Evolutionary conservation across 2,888 invertebrate species (phyloP), one percentile per base, ranked within the genome.

Genomic region (Heliothis peltigera): DNA sequence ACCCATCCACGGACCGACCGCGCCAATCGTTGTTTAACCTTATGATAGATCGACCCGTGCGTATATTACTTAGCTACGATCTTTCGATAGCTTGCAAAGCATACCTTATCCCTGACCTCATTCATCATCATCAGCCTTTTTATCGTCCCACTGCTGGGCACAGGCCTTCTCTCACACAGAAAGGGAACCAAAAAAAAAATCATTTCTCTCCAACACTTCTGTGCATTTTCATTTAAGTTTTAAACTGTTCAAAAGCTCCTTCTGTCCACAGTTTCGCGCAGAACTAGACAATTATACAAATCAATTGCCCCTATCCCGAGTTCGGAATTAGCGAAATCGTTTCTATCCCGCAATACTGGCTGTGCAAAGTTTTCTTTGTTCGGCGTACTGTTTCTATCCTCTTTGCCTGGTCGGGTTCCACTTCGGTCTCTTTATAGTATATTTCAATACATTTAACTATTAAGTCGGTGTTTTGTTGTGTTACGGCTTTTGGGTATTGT

Each of bases 281-380:
- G 47, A 54, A 46, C 56, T 70, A 52, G 42, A 70, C 64, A 70
- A 60, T 76, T 70, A 54, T 59, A 64, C 56, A 55, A 70, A 73
- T 76, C 77, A 76, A 76, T 75, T 73, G 72, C 72, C 65, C 76
- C 56, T 73, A 71, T 73, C 35, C 21, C 17, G 46, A 73, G 71
- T 64, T 64, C 42, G 19, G 54, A 73, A 73, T 73, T 70, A 73
- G 54, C 49, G n/a, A 35, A 76, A 76, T 71, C 64, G 77, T 71
- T 76, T 76, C 71, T 64, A 57, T 60, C 22, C 64, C 46, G 15
- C 55, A 76, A 39, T 44, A 60, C 59, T 70, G 25, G 53, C 22
- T 54, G 42, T 60, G 58, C 28, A 67, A 77, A 77, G 77, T 77
- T 77, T 72, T 69, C 77, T 66, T 77, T 77, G 77, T 77, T 21